A percentile compares a stretch with the other conserved stretches of the same genome.
phyloP scores from a whole-genome alignment of 2,888 invertebrate species.

The Plemyria rubiginata region DNA sequence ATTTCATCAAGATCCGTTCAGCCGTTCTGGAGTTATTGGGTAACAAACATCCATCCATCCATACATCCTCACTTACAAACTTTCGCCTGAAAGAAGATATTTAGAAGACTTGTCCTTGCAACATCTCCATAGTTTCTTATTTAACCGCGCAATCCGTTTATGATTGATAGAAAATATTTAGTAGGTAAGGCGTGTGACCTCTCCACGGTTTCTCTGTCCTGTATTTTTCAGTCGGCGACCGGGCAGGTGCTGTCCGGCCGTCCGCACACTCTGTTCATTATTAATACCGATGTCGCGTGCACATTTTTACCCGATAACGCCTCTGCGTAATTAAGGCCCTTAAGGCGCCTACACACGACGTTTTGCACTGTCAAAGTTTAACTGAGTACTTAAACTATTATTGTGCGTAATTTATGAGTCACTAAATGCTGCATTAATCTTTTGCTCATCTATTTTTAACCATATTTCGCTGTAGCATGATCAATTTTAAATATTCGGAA shows the following conservation, averaged over 20 bases:
- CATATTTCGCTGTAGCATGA: no score
- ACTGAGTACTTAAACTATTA: background rate
- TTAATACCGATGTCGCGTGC: slow-evolving; percentile 85
- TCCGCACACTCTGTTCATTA: slow-evolving; percentile 84
- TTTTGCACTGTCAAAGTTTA: slow-evolving; percentile 17
- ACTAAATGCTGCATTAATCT: background rate
- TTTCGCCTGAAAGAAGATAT: no score
- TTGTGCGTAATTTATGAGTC: background rate
- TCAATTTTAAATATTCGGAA: no score
- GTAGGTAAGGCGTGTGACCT: background rate
- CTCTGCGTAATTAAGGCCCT: slow-evolving; percentile 81
- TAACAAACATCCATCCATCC: no score
- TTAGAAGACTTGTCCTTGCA: no score
- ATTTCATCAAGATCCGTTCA: no score
- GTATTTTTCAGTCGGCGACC: slow-evolving; percentile 75
- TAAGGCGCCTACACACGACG: slow-evolving; percentile 62
- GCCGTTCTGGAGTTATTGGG: no score
- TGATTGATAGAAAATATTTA: background rate
- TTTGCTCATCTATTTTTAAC: background rate
- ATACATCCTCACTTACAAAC: no score
- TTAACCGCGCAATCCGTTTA: no score
- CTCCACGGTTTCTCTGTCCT: slow-evolving; percentile 23
- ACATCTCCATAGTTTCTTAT: no score
- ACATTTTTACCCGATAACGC: slow-evolving; percentile 85
- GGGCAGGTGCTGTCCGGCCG: slow-evolving; percentile 72